Percentiles rank a stretch among this genome's conserved stretches.
phyloP scores from a whole-genome alignment of 2,888 invertebrate species.

The Parasteatoda lunata region DNA sequence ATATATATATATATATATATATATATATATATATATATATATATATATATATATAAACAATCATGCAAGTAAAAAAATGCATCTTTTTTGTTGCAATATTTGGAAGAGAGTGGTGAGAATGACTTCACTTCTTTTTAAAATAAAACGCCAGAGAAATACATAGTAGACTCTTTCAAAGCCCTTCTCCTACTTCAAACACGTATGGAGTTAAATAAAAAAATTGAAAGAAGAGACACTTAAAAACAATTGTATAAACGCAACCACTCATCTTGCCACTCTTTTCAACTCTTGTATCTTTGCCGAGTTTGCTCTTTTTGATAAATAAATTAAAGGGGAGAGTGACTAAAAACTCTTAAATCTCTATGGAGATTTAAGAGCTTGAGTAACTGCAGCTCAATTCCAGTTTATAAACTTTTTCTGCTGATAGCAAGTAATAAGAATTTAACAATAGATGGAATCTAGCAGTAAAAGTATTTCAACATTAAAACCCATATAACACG shows the following conservation, averaged over 20 bases:
- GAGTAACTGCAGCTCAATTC: no score
- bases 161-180: background rate
- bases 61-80: no score
- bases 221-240: conserved; percentile 28
- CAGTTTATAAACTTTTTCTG: no score
- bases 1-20: no score
- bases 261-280: conserved; percentile 26
- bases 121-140: background rate
- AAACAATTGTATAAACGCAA: conserved; percentile 17
- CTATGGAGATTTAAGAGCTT: no score
- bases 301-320: conserved; percentile 18
- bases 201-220: conserved; percentile 27
- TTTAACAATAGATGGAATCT: no score
- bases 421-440: no score
- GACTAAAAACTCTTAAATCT: no score
- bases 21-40: no score
- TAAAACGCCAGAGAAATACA: background rate
- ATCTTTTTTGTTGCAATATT: background rate
- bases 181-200: background rate
- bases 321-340: background rate
- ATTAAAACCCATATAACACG: no score
- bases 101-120: background rate
- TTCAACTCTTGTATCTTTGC: background rate
- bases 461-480: no score
- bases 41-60: no score